Evolutionary conservation across 2,113 vertebrate genomes (phyloP).

Genomic region (Macaca mulatta): DNA sequence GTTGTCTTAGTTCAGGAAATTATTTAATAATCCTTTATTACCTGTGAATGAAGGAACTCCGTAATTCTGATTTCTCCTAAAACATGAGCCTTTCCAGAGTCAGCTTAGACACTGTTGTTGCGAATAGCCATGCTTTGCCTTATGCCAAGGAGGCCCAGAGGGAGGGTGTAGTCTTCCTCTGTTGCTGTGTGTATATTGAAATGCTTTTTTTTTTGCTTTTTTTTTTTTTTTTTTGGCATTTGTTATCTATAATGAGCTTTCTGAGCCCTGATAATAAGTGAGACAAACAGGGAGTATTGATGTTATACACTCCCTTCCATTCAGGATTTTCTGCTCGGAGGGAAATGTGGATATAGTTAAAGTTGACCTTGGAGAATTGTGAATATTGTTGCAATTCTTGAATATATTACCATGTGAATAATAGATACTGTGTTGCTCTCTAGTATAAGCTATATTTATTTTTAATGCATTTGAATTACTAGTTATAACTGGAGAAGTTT

Average conservation of each 20-base stretch:
- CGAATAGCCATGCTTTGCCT: background rate
- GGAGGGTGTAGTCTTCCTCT: background rate
- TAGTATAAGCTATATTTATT: background rate
- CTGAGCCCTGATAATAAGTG: background rate
- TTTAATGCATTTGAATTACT: background rate
- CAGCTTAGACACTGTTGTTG: background rate
- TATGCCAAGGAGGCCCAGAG: background rate
- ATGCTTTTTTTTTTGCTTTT: background rate
- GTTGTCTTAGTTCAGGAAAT: slow-evolving; percentile 30
- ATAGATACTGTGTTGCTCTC: background rate
- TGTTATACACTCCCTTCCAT: background rate
- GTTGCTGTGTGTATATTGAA: background rate
- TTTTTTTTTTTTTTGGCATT: background rate
- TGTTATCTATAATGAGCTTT: slow-evolving; percentile 6
- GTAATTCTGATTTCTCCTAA: background rate
- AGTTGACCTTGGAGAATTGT: background rate
- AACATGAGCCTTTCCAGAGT: background rate
- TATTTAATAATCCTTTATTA: background rate
- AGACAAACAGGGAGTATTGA: background rate
- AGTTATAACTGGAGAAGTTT: background rate
- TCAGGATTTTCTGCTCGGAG: background rate
- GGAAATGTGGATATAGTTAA: background rate
- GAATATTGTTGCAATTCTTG: background rate
- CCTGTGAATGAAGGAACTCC: background rate
- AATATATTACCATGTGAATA: background rate